These are phyloP conservation scores for Hycleus phaleratus DNA, from an alignment of 1,140 invertebrate genomes.

Conservation along the genomic window DNA sequence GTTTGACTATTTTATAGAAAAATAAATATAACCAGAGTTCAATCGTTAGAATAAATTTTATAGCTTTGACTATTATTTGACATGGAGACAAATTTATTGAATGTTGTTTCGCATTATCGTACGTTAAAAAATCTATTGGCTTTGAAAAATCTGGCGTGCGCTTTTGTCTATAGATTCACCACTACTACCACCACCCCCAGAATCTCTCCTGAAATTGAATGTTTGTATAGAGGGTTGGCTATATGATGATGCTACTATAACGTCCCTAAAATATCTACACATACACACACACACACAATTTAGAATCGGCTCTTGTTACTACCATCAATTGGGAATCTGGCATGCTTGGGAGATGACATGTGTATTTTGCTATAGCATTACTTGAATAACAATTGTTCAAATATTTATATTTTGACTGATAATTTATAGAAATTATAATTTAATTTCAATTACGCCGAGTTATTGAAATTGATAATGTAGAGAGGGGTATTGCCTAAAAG, in stretches of 20 bases:
- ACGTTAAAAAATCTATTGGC: constrained; percentile 17
- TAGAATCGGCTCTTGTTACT: constrained; percentile 1
- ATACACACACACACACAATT: too few relatives aligned
- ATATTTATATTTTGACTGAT: background rate
- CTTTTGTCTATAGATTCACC: background rate
- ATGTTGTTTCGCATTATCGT: background rate
- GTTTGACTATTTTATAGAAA: too few relatives aligned
- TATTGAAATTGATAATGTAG: background rate
- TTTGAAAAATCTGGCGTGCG: constrained; percentile 18
- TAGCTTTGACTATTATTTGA: too few relatives aligned
- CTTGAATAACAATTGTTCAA: background rate
- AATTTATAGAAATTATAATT: too few relatives aligned
- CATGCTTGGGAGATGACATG: constrained; percentile 18
- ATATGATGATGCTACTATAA: background rate
- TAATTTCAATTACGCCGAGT: background rate
- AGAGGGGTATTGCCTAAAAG: constrained; percentile 1
- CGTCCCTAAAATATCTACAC: too few relatives aligned
- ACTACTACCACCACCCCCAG: too few relatives aligned
- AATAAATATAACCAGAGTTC: too few relatives aligned
- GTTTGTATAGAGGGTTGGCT: constrained; percentile 21
- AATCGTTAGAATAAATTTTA: too few relatives aligned
- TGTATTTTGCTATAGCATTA: constrained; percentile 4
- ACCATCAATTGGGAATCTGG: background rate
- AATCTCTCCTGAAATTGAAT: constrained; percentile 4
- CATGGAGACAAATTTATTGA: too few relatives aligned